Evolutionary conservation across 2,113 vertebrate species (phyloP).

Genomic region (Thermophis baileyi): DNA sequence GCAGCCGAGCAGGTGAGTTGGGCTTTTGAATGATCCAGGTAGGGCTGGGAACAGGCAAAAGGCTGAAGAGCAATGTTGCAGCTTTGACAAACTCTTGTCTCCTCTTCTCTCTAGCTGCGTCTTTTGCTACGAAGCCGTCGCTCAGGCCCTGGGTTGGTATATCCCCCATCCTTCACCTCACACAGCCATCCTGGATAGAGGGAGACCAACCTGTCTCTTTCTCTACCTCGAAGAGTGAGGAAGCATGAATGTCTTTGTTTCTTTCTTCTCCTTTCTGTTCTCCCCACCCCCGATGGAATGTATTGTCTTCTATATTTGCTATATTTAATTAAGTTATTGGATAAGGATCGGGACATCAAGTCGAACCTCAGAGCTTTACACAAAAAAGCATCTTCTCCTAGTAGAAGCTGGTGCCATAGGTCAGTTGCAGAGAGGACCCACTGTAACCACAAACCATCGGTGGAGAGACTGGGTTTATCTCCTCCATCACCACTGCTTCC

Average conservation of each 20-base stretch:
- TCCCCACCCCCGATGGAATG: neutral
- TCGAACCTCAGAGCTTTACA: neutral
- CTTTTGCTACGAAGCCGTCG: conserved; percentile 83
- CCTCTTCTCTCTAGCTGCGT: conserved; percentile 71
- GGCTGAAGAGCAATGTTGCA: neutral
- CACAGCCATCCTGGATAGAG: conserved; percentile 72
- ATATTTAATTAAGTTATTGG: conserved; percentile 39
- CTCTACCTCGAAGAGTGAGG: conserved; percentile 22
- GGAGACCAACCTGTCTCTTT: conserved; percentile 48
- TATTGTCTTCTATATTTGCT: neutral
- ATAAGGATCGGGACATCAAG: neutral
- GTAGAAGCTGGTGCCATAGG: too few species aligned
- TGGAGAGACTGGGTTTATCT: too few species aligned
- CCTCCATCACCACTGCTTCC: neutral
- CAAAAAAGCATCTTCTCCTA: too few species aligned
- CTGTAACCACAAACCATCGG: too few species aligned
- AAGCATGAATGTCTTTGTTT: neutral
- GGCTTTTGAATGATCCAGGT: neutral
- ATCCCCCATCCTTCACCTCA: conserved; percentile 72
- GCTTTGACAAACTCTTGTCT: neutral
- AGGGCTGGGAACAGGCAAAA: neutral
- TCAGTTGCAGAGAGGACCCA: neutral
- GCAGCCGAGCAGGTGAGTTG: conserved; percentile 77
- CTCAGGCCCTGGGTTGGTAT: conserved; percentile 62
- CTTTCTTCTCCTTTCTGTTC: neutral